These are phyloP conservation scores for Butastur rufipennis DNA, from an alignment of 2,113 vertebrate species.

Conservation along the genomic window DNA sequence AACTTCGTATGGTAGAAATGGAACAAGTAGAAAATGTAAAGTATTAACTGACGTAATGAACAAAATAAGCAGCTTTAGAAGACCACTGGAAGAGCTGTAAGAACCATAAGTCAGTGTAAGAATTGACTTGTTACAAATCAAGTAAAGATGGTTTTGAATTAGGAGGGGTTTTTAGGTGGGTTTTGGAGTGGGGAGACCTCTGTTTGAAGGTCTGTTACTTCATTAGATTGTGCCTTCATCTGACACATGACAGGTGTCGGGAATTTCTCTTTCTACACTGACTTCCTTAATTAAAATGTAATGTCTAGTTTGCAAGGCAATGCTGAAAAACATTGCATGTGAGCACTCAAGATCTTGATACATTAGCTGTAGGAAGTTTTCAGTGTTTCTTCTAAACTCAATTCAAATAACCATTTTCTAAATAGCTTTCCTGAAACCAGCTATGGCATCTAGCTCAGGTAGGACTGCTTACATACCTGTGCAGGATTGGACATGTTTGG, in stretches of 20 bases:
- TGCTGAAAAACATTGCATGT: neutral
- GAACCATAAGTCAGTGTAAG: neutral
- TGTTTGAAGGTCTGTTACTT: neutral
- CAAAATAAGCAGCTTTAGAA: neutral
- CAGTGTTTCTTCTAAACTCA: neutral
- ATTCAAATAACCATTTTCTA: neutral
- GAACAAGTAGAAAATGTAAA: neutral
- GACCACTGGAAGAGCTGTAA: neutral
- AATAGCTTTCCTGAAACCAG: conserved; percentile 1
- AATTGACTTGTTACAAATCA: neutral
- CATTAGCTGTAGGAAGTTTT: neutral
- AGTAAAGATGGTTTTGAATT: neutral
- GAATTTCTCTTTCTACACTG: neutral
- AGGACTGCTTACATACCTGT: neutral
- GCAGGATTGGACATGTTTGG: conserved; percentile 21
- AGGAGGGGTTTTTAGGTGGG: neutral
- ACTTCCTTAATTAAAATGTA: neutral
- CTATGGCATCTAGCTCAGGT: neutral
- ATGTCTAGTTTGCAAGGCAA: neutral
- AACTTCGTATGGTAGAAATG: neutral
- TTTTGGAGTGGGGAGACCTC: neutral
- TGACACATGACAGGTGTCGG: neutral
- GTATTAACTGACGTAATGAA: neutral
- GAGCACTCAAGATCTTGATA: neutral
- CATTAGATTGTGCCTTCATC: neutral